These are phyloP conservation scores for Isurus oxyrinchus DNA, from an alignment of 2,113 vertebrate genomes.

Conservation along the genomic window DNA sequence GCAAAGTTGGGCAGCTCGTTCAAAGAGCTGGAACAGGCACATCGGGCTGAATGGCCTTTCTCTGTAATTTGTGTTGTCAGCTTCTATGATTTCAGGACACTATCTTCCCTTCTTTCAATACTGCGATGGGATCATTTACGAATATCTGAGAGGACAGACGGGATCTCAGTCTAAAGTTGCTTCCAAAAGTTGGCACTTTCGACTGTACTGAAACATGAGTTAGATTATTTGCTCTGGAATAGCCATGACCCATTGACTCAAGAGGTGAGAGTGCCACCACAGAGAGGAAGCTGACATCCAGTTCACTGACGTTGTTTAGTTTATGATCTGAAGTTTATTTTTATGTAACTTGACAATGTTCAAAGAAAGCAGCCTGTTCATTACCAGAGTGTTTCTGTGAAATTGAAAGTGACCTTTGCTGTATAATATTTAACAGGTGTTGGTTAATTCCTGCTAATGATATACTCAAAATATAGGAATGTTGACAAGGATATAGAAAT, in stretches of 20 bases:
- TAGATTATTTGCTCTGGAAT: not conserved
- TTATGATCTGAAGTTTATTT: not conserved
- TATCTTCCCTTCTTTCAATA: not conserved
- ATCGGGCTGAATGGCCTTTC: not conserved
- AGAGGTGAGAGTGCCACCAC: not conserved
- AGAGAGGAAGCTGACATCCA: not conserved
- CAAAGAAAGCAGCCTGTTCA: not conserved
- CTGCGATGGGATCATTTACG: not conserved
- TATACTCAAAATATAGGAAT: not conserved
- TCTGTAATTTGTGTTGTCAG: not conserved
- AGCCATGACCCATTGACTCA: not conserved
- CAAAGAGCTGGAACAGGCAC: not conserved
- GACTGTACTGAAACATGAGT: not conserved
- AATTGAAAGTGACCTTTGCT: not conserved
- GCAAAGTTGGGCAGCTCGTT: not conserved
- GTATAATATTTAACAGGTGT: slow-evolving; percentile 1
- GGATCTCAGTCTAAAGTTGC: not conserved
- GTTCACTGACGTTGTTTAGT: not conserved
- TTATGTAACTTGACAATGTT: not conserved
- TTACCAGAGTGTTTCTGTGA: not conserved
- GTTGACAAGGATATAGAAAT: not conserved
- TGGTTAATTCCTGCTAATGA: not conserved
- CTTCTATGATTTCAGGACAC: not conserved
- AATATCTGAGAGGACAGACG: no score
- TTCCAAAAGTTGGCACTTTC: not conserved